Conservation (phyloP, 2,797 vertebrate species). For the Onychomys arenicola region DNA sequence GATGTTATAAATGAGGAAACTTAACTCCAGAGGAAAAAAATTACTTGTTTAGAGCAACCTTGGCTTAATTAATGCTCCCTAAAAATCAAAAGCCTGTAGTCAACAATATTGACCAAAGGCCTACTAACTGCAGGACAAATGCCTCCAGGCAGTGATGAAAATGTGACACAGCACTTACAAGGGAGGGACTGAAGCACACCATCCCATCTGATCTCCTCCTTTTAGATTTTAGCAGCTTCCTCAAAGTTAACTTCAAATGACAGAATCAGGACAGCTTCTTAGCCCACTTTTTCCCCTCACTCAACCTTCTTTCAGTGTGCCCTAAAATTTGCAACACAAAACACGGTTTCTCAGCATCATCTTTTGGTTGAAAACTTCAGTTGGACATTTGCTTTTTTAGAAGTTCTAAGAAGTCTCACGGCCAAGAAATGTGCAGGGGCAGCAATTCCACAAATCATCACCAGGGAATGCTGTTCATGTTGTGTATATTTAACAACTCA, state of each 20-base stretch:
- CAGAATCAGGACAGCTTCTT: neutral
- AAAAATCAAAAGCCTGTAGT: constrained; percentile 32
- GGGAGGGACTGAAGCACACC: neutral
- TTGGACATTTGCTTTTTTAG: neutral
- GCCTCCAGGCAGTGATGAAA: neutral
- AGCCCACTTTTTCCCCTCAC: neutral
- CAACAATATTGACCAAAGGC: neutral
- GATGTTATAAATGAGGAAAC: constrained; percentile 4
- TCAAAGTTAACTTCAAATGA: neutral
- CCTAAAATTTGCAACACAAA: neutral
- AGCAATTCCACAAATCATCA: neutral
- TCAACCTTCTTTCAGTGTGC: neutral
- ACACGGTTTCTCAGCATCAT: neutral
- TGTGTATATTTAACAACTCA: neutral
- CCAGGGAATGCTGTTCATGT: neutral
- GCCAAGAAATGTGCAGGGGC: neutral
- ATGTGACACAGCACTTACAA: neutral
- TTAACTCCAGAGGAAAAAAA: constrained; percentile 39
- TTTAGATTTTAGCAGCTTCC: constrained; percentile 1
- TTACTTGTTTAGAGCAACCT: neutral
- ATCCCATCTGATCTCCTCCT: neutral
- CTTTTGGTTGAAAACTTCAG: neutral
- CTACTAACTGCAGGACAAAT: neutral
- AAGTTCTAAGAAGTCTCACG: neutral
- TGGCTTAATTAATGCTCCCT: neutral